These are phyloP conservation scores for Tribolium freemani DNA, from an alignment of 2,888 invertebrate genomes.

Conservation along the genomic window DNA sequence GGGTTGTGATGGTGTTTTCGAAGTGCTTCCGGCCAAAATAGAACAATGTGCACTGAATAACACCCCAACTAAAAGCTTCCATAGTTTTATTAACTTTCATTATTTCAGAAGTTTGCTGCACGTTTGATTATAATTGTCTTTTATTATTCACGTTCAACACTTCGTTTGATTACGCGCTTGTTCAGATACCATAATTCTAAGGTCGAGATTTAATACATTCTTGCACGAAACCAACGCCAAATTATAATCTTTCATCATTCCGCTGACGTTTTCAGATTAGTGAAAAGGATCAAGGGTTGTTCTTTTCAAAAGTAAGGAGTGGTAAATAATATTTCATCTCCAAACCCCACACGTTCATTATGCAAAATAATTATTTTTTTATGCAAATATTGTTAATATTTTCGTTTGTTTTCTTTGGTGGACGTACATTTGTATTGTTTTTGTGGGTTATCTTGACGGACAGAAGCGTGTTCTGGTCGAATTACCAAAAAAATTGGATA, in stretches of 20 bases:
- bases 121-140: conserved; percentile 31
- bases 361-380: too few relatives aligned
- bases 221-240: conserved; percentile 26
- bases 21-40: conserved; percentile 45
- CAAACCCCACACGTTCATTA: neutral
- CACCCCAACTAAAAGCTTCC: conserved; percentile 40
- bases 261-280: conserved; percentile 1
- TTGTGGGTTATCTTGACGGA: neutral
- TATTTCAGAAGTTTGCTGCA: conserved; percentile 28
- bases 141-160: conserved; percentile 35
- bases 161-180: conserved; percentile 30
- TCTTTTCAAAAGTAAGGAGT: neutral
- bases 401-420: neutral
- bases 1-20: conserved; percentile 42
- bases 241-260: conserved; percentile 25
- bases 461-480: conserved; percentile 19
- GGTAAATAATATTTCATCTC: neutral
- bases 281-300: neutral
- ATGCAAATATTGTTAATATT: neutral
- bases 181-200: conserved; percentile 27
- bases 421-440: neutral
- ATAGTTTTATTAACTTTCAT: conserved; percentile 36
- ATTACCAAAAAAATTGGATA: conserved; percentile 34
- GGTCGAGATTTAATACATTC: conserved; percentile 20
- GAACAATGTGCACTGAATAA: conserved; percentile 47